Percentiles rank a stretch among this genome's conserved stretches.
Conservation (phyloP, 2,797 vertebrate genomes). For the Ibycter americanus region DNA sequence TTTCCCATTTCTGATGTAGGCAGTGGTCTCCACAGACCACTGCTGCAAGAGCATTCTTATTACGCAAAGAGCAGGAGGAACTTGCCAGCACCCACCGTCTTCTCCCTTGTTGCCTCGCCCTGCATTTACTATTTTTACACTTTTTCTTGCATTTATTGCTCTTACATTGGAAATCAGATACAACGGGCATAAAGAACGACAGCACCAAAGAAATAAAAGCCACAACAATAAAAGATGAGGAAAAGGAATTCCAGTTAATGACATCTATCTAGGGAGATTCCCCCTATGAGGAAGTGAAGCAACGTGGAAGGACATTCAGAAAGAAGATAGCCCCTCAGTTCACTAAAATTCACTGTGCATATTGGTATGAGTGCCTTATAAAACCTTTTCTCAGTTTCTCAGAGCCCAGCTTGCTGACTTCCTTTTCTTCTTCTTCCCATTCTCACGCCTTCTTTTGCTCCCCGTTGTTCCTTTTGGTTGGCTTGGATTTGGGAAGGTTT, state of each 20-base stretch:
- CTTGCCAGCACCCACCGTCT: neutral
- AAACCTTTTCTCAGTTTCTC: neutral
- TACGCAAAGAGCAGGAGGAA: neutral
- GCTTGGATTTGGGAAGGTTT: neutral
- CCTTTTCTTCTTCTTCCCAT: neutral
- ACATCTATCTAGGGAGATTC: neutral
- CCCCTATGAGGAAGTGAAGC: neutral
- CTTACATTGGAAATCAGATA: conserved; percentile 32
- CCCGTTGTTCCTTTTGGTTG: neutral
- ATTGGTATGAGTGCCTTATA: neutral
- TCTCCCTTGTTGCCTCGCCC: neutral
- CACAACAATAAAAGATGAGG: neutral
- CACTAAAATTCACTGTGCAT: neutral
- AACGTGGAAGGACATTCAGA: neutral
- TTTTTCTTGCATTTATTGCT: conserved; percentile 17
- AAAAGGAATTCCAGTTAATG: neutral
- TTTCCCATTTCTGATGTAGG: neutral
- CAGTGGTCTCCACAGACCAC: neutral
- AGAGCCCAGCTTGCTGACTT: neutral
- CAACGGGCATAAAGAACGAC: neutral
- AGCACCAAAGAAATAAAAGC: conserved; percentile 26
- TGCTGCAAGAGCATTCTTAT: neutral
- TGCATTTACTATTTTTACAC: neutral
- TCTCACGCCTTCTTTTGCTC: neutral
- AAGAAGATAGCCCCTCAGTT: neutral